A percentile compares a stretch with the other conserved stretches of the same genome.
Conservation (phyloP, 2,797 vertebrate species). For the Acipenser transmontanus region DNA sequence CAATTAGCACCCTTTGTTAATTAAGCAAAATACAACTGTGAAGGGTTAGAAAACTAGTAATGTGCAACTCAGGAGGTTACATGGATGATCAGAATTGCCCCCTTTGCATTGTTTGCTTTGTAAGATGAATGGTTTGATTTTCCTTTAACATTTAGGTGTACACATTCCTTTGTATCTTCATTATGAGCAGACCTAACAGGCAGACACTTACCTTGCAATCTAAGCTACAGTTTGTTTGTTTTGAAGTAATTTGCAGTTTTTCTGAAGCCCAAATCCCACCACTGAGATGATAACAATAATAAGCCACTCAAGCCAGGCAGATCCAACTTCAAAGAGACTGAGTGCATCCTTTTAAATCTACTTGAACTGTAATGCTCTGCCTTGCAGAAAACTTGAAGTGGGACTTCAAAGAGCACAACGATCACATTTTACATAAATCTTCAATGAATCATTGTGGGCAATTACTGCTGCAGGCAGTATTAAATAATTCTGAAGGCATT, state of each 20-base stretch:
- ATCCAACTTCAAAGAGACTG: background rate
- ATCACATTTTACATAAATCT: background rate
- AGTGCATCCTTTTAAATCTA: background rate
- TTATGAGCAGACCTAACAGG: no score
- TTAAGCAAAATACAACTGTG: no score
- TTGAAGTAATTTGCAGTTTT: background rate
- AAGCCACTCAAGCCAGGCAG: background rate
- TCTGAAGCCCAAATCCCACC: background rate
- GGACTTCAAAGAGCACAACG: conserved; percentile 1
- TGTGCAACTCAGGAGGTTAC: no score
- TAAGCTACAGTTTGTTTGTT: background rate
- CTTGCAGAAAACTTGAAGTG: background rate
- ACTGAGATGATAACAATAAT: background rate
- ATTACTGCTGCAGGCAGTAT: background rate
- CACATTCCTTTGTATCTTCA: no score
- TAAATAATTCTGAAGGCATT: no score
- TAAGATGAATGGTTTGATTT: no score
- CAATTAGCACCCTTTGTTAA: no score
- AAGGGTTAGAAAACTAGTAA: no score
- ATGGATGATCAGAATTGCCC: no score
- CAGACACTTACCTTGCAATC: background rate
- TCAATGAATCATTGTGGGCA: background rate
- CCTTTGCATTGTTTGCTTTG: no score
- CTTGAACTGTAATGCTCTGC: background rate
- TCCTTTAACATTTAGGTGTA: no score